phyloP scores from a whole-genome alignment of 2,797 vertebrate species.

The Neosilurus hyrtlii region DNA sequence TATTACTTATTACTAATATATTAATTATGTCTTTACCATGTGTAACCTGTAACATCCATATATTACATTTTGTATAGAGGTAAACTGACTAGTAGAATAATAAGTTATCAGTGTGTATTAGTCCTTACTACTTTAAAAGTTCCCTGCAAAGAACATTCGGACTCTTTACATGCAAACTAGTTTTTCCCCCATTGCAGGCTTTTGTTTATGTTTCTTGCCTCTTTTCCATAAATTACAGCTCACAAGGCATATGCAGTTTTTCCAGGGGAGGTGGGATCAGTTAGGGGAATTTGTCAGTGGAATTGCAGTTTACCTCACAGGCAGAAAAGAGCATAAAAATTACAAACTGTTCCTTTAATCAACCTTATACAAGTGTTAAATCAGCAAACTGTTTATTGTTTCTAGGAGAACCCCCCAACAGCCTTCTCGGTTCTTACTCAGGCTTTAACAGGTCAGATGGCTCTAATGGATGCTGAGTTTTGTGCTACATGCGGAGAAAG shows the following conservation, averaged over 20 bases:
- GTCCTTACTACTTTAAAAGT: neutral
- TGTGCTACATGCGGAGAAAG: slow-evolving; percentile 92
- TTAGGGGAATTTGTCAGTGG: neutral
- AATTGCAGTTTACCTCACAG: slow-evolving; percentile 1
- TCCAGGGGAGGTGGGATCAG: too few relatives aligned
- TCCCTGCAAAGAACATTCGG: neutral
- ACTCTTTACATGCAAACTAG: neutral
- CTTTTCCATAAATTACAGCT: neutral
- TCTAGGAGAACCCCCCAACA: slow-evolving; percentile 87
- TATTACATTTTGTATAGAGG: neutral
- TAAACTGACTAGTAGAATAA: neutral
- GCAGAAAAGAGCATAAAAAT: neutral
- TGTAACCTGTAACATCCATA: neutral
- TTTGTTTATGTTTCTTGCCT: neutral
- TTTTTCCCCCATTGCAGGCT: neutral
- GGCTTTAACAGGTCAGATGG: slow-evolving; percentile 93
- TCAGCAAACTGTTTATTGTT: slow-evolving; percentile 14
- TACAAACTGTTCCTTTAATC: neutral
- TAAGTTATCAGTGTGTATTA: neutral
- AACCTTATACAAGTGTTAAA: neutral
- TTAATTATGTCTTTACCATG: neutral
- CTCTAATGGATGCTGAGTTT: slow-evolving; percentile 91
- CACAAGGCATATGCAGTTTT: neutral
- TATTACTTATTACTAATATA: neutral
- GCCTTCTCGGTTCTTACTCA: slow-evolving; percentile 93